Conservation (phyloP, 1,140 invertebrate species). For the Caenorhabditis latens region DNA sequence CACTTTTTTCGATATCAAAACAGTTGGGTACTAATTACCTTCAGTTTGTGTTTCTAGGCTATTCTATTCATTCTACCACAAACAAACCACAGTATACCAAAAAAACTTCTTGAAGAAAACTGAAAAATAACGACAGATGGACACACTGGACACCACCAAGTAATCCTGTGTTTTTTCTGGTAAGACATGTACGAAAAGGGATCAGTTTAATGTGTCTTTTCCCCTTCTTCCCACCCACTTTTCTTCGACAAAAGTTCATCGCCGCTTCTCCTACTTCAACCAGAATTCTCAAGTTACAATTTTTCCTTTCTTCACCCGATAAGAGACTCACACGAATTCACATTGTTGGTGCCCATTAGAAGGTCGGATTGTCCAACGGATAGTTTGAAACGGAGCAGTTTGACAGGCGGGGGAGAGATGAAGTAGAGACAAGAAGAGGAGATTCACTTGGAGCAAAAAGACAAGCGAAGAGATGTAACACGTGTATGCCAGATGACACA, state of each 20-base stretch:
- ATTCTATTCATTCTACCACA: too few relatives aligned
- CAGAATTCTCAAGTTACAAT: not conserved
- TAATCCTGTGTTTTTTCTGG: not conserved
- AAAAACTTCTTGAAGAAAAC: not conserved
- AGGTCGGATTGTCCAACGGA: constrained; percentile 34
- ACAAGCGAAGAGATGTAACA: not conserved
- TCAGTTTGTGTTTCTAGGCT: too few relatives aligned
- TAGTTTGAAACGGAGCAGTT: constrained; percentile 44
- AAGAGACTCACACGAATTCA: constrained; percentile 37
- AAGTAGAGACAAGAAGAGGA: not conserved
- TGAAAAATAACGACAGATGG: constrained; percentile 21
- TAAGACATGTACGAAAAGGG: not conserved
- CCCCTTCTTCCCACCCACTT: not conserved
- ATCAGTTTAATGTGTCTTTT: constrained; percentile 16
- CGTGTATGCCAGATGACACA: constrained; percentile 49
- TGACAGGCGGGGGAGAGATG: not conserved
- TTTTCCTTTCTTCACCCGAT: not conserved
- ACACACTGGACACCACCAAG: not conserved
- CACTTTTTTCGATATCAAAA: too few relatives aligned
- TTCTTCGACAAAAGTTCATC: not conserved
- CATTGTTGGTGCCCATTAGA: constrained; percentile 46
- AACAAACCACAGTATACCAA: not conserved
- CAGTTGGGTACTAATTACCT: too few relatives aligned
- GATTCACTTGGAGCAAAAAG: not conserved
- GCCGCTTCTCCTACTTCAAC: too few relatives aligned